Base-by-base conservation (phyloP, 2,888 invertebrate genomes). In the Nephrotoma guestfalica region DNA sequence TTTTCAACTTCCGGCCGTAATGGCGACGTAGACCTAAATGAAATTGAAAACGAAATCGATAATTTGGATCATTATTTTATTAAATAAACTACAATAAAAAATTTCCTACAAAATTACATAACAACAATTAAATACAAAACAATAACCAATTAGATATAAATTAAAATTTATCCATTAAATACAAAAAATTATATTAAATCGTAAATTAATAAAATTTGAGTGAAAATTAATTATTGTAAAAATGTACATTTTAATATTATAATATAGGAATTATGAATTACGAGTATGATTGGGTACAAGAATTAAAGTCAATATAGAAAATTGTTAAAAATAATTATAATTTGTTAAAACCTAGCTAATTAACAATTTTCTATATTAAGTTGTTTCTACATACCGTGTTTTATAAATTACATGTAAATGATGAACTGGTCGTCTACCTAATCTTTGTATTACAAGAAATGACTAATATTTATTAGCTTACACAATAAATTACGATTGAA, bases 351-450 rank as follows among this genome's bases (percentile, higher is more conserved):
- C 9, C 40, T n/a, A 47, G 11, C 11, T 84, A 41, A 84, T 84
- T 84, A 84, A 84, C 84, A 84, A 42, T 84, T 84, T 84, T 84
- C 84, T 84, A 6, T 84, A 84, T 84, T 42, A 84, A 84, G 84
- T 84, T 15, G 0, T 30, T 71, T 71, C 71, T 71, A 51, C 15
- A 51, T 51, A 15, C 9, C 4, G 47, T 2, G 4, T 13, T 5
- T 57, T 71, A 51, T 51, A 51, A 51, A 51, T 51, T 51, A 51
- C n/a, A 4, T 51, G 15, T 51, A 15, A 15, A 51, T 15, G 15
- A 15, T 11, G 7, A 15, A 71, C 71, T 71, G 71, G 71, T 71
- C 71, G 71, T 71, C 71, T 71, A 71, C 30, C 71, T 71, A 71
- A 71, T 71, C 71, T 71, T 71, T 71, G 71, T 71, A 71, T 71